These are phyloP conservation scores for Metacarcinus magister DNA, from an alignment of 2,888 invertebrate species.

Conservation along the genomic window DNA sequence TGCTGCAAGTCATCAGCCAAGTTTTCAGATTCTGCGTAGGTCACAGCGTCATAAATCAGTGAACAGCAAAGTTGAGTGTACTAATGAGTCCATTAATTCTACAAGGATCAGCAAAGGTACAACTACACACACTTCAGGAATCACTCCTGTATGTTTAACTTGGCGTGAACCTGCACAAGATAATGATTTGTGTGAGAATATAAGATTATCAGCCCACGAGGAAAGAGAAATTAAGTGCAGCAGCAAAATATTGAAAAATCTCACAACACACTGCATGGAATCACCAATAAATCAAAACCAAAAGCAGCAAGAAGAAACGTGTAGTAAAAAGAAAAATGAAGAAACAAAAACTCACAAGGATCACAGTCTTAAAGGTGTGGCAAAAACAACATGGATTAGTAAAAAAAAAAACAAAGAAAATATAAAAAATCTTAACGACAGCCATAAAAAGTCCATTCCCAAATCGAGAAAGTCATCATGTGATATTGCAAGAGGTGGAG, in stretches of 20 bases:
- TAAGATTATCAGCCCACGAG: background rate
- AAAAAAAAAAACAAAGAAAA: constrained; percentile 6
- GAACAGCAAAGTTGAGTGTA: constrained; percentile 3
- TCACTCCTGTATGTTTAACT: background rate
- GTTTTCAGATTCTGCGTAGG: background rate
- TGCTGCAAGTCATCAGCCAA: background rate
- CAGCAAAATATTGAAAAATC: background rate
- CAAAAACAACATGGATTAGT: background rate
- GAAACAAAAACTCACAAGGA: background rate
- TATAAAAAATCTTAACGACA: background rate
- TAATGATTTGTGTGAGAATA: background rate
- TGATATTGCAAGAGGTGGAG: background rate
- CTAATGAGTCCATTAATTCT: background rate
- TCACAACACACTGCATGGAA: background rate
- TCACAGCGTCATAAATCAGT: constrained; percentile 53
- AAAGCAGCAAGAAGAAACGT: background rate
- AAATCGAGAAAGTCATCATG: background rate
- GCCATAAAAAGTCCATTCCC: background rate
- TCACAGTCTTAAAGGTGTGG: background rate
- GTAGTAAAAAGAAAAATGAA: background rate
- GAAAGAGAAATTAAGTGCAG: background rate
- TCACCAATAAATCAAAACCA: background rate
- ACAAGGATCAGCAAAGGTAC: background rate
- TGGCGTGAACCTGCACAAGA: background rate
- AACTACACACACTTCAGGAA: background rate